Percentiles rank a stretch among this genome's conserved stretches.
Conservation (phyloP, 2,888 invertebrate genomes). For the Plagodis dolabraria region DNA sequence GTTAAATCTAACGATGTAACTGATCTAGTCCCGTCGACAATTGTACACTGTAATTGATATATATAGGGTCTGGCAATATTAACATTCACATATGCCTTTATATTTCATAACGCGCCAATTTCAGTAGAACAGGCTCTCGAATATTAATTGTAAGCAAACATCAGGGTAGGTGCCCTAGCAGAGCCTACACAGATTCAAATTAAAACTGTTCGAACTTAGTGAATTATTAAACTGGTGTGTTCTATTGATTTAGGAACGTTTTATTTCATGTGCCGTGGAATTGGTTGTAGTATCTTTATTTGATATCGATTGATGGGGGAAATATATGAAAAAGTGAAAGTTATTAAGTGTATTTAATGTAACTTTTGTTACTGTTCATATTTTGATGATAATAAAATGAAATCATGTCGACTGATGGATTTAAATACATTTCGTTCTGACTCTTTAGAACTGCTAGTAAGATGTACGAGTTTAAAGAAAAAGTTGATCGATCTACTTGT, state of each 20-base stretch:
- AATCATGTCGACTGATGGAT: background rate
- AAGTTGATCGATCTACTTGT: too few relatives aligned
- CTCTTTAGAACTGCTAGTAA: too few relatives aligned
- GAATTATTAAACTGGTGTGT: slow-evolving; percentile 40
- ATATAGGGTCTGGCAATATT: background rate
- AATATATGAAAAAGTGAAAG: background rate
- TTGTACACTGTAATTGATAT: too few relatives aligned
- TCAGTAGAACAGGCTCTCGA: slow-evolving; percentile 33
- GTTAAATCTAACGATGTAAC: too few relatives aligned
- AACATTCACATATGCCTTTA: slow-evolving; percentile 13
- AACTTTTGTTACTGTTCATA: background rate
- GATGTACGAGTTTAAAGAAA: too few relatives aligned
- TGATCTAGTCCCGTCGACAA: too few relatives aligned
- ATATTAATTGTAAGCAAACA: slow-evolving; percentile 51
- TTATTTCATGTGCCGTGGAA: slow-evolving; percentile 20
- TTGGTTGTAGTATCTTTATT: slow-evolving; percentile 12
- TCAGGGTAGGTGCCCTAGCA: slow-evolving; percentile 27
- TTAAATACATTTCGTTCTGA: background rate
- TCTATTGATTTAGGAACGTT: slow-evolving; percentile 38
- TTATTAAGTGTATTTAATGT: background rate
- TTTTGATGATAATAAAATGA: too few relatives aligned
- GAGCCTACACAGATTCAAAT: slow-evolving; percentile 30
- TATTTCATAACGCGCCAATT: slow-evolving; percentile 27
- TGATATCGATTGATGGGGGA: background rate
- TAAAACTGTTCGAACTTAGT: slow-evolving; percentile 36